Base-by-base conservation (phyloP, 2,113 vertebrate genomes). In the Aptenodytes patagonicus region DNA sequence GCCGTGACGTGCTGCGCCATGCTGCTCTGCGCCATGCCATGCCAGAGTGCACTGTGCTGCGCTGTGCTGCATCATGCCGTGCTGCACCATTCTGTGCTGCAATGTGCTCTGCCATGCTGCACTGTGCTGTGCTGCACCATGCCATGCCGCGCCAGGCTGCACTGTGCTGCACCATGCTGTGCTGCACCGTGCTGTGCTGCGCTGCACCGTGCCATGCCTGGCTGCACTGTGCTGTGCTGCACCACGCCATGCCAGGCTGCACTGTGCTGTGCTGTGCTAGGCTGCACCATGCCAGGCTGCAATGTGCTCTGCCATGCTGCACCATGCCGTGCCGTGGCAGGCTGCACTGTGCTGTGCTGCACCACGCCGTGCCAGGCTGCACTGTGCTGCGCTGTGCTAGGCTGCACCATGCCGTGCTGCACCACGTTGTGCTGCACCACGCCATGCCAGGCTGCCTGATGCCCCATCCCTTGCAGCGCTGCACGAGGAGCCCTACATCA, bases 401-500 rank as follows among this genome's bases (percentile, higher is more conserved):
- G 42, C 42, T 44, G 14, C 42, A 13, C 44, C 44, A 17, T 17
- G 5, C 84, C 11, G 0, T 2, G 7, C 62, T 2, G 2, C 22
- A 32, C 58, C 28, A 9, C 5, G 16, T 6, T 6, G 52, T 11
- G 22, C 68, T 17, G 36, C 1, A 0, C 13, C 20, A 2, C 88
- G n/a, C 40, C 8, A 0, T 2, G 14, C 47, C 87, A 10, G 26
- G 22, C 61, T 32, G 81, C 69, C 49, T 1, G 1, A 77, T 8
- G 1, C 4, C 49, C n/a, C 10, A 1, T 60, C 49, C 52, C 68
- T 94, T 51, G 6, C 97, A 99, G 99, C 98, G 8, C 98, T 99
- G 70, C 99, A 99, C 0, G 98, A 99, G n/a, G 99, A 99, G 95
- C 98, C 99, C 85, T 99, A 99, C 98, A 99, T 99, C 97, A 98